Base-by-base conservation (phyloP, 2,797 vertebrate species). In the Argentina silus region DNA sequence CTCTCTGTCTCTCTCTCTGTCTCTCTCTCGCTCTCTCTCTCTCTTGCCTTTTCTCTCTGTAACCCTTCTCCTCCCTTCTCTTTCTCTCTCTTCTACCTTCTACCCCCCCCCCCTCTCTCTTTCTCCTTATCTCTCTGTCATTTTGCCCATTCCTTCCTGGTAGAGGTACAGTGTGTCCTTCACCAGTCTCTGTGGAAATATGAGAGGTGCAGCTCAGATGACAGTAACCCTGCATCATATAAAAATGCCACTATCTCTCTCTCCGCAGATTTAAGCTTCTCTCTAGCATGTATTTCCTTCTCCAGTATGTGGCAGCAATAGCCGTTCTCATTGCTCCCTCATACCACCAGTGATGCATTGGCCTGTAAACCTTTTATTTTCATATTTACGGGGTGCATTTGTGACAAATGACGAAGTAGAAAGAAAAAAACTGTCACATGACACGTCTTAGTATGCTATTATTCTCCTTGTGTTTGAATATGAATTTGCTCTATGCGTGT, bases 101-200 rank as follows among this genome's bases (percentile, higher is more conserved):
- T 45, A 17, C 19, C 55, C 59, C 70, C 23, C 74, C 27, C 19
- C 77, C 66, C 61, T 14, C 48, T 43, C 42, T 42, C 43, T 10
- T 11, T 59, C 19, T 59, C 56, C 21, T 59, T 59, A 59, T 59
- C 56, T 27, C 56, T 59, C 56, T 59, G 23, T 61, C 59, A 61
- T 61, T 12, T 9, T 59, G 56, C 21, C 21, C 56, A 53, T 53
- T 53, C 50, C 50, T 19, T 12, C 14, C 27, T 43, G 21, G 47
- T 23, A 21, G 14, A 19, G 23, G 59, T 84, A 86, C 84, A 77
- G 53, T 0, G 67, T 78, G 84, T 87, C 84, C 87, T 73, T 77
- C 82, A 72, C 72, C 70, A 27, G 48, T 76, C 72, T 70, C 56
- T 0, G 23, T 77, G 73, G 77, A 83, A 85, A 83, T 79, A 80